These are phyloP conservation scores for Lycodopsis pacificus DNA, from an alignment of 2,797 vertebrate species.

Conservation along the genomic window DNA sequence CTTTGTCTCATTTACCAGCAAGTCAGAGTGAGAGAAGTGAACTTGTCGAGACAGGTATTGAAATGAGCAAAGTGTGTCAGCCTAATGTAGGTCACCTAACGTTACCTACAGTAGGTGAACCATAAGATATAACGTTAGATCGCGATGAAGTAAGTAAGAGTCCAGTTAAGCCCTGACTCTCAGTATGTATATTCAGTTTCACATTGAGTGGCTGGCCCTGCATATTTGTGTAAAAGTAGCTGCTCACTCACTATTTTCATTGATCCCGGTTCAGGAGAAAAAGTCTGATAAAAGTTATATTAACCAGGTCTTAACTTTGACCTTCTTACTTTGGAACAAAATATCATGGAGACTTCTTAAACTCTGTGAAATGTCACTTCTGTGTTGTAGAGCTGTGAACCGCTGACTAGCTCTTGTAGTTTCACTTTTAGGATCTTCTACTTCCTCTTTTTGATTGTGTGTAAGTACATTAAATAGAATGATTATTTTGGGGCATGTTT, in stretches of 20 bases:
- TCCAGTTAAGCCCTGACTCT: not conserved
- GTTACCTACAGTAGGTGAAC: too few relatives aligned
- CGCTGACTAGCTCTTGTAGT: not conserved
- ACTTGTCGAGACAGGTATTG: constrained; percentile 58
- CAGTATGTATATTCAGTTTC: not conserved
- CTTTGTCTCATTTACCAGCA: constrained; percentile 66
- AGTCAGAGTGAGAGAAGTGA: constrained; percentile 45
- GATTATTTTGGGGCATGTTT: not conserved
- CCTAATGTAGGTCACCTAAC: not conserved
- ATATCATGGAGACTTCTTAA: not conserved
- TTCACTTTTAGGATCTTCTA: constrained; percentile 4
- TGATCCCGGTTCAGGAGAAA: not conserved
- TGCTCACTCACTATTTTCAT: not conserved
- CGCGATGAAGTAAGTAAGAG: not conserved
- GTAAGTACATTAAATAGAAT: not conserved
- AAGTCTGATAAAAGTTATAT: accelerated
- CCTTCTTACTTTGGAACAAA: not conserved
- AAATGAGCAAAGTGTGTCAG: constrained; percentile 4
- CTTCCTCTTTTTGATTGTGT: constrained; percentile 1
- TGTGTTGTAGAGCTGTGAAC: not conserved
- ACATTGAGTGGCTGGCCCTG: not conserved
- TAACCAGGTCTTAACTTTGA: not conserved
- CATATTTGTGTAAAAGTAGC: constrained; percentile 4
- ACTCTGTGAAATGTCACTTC: not conserved
- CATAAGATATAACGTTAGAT: not conserved